These are phyloP conservation scores for Conus betulinus DNA, from an alignment of 1,140 invertebrate genomes.

Conservation along the genomic window DNA sequence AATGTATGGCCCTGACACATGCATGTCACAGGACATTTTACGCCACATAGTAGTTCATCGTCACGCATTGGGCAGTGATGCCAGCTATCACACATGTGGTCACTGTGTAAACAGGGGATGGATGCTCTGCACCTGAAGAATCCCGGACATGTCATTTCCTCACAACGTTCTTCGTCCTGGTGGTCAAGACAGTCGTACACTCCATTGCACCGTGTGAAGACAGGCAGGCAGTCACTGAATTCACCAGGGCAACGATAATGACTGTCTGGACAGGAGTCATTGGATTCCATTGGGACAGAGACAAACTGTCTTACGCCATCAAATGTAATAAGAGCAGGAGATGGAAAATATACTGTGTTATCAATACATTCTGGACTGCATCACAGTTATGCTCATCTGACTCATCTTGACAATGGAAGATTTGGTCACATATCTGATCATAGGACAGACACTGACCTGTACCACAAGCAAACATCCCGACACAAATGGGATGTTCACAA, in stretches of 20 bases:
- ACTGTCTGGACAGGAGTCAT: not conserved
- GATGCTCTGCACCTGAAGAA: slow-evolving; percentile 28
- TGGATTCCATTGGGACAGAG: not conserved
- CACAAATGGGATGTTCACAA: not conserved
- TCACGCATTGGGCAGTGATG: slow-evolving; percentile 35
- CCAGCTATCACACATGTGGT: slow-evolving; percentile 24
- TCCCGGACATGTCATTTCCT: slow-evolving; percentile 34
- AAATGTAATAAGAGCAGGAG: not conserved
- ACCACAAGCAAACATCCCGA: not conserved
- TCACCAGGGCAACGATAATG: not conserved
- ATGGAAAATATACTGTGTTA: not conserved
- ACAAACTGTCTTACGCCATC: not conserved
- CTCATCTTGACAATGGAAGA: not conserved
- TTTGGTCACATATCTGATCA: not conserved
- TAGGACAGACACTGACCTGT: not conserved
- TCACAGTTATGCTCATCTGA: not conserved
- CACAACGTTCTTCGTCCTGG: not conserved
- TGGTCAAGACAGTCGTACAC: slow-evolving; percentile 20
- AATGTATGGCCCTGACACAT: slow-evolving; percentile 11
- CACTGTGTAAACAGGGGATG: slow-evolving; percentile 22
- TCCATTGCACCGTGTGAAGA: slow-evolving; percentile 26
- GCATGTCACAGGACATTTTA: slow-evolving; percentile 48
- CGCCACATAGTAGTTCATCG: slow-evolving; percentile 37
- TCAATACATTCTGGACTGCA: not conserved
- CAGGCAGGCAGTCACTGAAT: not conserved